Percentiles rank a stretch among this genome's conserved stretches.
phyloP scores from a whole-genome alignment of 2,888 invertebrate genomes.

The Cephus rjabovi region DNA sequence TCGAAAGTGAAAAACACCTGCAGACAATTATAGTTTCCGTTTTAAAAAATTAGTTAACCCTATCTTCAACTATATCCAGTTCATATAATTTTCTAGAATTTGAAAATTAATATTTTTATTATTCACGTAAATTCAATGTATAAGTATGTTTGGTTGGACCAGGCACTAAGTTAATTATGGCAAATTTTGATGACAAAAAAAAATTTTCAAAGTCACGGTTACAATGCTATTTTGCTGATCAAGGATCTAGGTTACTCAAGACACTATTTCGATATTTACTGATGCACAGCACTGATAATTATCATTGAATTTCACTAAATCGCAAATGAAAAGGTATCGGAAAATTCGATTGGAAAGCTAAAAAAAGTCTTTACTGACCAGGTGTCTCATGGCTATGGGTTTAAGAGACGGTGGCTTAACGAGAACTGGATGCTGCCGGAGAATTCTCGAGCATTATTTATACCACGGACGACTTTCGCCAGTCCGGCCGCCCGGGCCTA shows the following conservation, averaged over 20 bases:
- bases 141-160: not conserved
- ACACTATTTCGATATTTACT: not conserved
- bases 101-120: not conserved
- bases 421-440: conserved; percentile 47
- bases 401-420: conserved; percentile 28
- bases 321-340: not conserved
- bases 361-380: conserved; percentile 44
- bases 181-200: not conserved
- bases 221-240: not conserved
- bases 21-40: not conserved
- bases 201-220: not conserved
- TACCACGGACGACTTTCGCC: conserved; percentile 58
- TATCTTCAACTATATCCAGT: too few species aligned
- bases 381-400: conserved; percentile 45
- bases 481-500: conserved; percentile 36
- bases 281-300: not conserved
- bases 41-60: not conserved
- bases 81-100: not conserved
- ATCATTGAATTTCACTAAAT: not conserved
- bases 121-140: not conserved
- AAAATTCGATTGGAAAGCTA: not conserved
- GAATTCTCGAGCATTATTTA: conserved; percentile 54
- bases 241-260: not conserved
- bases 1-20: not conserved
- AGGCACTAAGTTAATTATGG: not conserved